Conservation (phyloP, 1,140 invertebrate species). For the Ericerus pela region DNA sequence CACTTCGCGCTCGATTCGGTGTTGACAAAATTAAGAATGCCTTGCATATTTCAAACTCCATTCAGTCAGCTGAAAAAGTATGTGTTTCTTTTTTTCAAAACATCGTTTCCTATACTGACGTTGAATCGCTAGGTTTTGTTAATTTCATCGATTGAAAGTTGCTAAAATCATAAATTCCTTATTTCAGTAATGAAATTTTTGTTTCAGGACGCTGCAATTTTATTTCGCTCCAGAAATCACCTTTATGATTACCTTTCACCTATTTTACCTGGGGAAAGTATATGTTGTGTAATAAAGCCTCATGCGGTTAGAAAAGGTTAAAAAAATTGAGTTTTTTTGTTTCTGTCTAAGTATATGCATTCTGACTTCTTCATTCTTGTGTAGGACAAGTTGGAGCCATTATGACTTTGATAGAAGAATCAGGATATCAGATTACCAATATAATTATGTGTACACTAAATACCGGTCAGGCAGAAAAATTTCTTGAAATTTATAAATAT, state of each 20-base stretch:
- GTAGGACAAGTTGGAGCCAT: conserved; percentile 46
- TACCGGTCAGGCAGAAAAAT: conserved; percentile 68
- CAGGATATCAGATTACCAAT: conserved; percentile 60
- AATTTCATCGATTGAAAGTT: too few relatives aligned
- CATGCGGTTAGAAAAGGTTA: conserved; percentile 61
- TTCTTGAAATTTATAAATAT: conserved; percentile 87
- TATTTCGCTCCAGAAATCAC: background rate
- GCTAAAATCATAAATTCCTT: background rate
- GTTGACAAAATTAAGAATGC: conserved; percentile 51
- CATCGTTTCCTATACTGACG: too few relatives aligned
- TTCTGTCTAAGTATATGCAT: conserved; percentile 1
- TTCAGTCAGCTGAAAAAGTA: conserved; percentile 12
- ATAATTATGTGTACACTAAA: conserved; percentile 65
- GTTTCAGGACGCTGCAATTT: background rate
- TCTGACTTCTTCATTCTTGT: conserved; percentile 17
- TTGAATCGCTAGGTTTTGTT: too few relatives aligned
- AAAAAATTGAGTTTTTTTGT: conserved; percentile 11
- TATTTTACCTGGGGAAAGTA: conserved; percentile 35
- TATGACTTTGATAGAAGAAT: conserved; percentile 53
- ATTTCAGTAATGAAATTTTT: background rate
- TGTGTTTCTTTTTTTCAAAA: background rate
- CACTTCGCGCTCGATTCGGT: conserved; percentile 57
- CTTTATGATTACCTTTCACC: background rate
- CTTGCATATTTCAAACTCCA: conserved; percentile 44
- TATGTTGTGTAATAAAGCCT: conserved; percentile 81